These are phyloP conservation scores for Burhinus bistriatus DNA, from an alignment of 2,113 vertebrate species.

Conservation along the genomic window DNA sequence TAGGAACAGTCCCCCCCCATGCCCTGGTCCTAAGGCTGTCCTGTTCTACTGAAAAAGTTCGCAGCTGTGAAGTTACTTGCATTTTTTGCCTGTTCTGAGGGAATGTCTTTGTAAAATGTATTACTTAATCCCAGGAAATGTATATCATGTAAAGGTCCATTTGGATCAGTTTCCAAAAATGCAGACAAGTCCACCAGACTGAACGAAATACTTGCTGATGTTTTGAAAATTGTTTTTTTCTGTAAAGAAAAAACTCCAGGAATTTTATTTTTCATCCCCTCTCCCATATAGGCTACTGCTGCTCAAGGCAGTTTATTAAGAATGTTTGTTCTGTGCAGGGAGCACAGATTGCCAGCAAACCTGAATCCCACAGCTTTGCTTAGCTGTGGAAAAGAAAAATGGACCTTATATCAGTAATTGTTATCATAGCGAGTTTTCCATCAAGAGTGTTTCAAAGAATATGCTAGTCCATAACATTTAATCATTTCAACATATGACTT, in stretches of 20 bases:
- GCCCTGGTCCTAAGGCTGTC: constrained; percentile 29
- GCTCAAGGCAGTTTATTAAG: constrained; percentile 40
- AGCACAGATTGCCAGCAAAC: constrained; percentile 53
- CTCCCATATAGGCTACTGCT: constrained; percentile 17
- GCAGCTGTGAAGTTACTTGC: constrained; percentile 46
- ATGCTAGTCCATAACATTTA: constrained; percentile 56
- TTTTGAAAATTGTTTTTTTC: neutral
- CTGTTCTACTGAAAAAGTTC: constrained; percentile 44
- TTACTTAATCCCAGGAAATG: constrained; percentile 49
- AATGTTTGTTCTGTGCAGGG: constrained; percentile 34
- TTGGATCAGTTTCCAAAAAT: constrained; percentile 54
- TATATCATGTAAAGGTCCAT: constrained; percentile 11
- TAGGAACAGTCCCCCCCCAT: neutral
- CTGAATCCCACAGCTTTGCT: constrained; percentile 52
- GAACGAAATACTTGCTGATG: neutral
- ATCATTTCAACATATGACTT: constrained; percentile 70
- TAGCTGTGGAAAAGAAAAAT: constrained; percentile 61
- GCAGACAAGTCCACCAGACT: neutral
- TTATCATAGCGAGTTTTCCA: constrained; percentile 58
- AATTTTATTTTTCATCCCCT: constrained; percentile 31
- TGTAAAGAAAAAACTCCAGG: constrained; percentile 51
- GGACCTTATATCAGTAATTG: constrained; percentile 48
- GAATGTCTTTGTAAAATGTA: constrained; percentile 60
- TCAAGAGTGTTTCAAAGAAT: constrained; percentile 52
- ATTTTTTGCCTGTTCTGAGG: constrained; percentile 14